phyloP scores from a whole-genome alignment of 2,113 vertebrate genomes.

The Ivindomyrus marchei region DNA sequence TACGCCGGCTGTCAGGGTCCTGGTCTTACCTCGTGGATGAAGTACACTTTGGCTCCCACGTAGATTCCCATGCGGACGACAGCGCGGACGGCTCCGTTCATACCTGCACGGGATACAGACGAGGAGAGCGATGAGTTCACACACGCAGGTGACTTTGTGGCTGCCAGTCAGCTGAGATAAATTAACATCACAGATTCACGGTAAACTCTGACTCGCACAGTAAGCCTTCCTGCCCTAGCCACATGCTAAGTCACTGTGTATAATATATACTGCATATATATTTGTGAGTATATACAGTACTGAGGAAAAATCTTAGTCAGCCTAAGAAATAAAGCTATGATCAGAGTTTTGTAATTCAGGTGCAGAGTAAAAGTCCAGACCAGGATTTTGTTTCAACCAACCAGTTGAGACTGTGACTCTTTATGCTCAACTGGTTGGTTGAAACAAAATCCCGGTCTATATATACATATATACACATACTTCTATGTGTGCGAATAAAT shows the following conservation, averaged over 20 bases:
- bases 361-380: too few relatives aligned
- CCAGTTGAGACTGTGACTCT: too few relatives aligned
- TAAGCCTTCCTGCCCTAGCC: too few relatives aligned
- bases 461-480: not conserved
- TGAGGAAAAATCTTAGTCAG: not conserved
- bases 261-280: not conserved
- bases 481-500: not conserved
- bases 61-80: conserved; percentile 79
- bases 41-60: conserved; percentile 74
- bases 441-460: not conserved
- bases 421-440: too few relatives aligned
- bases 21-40: conserved; percentile 65
- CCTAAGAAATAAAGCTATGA: not conserved
- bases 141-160: too few relatives aligned
- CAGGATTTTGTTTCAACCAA: too few relatives aligned
- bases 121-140: not conserved
- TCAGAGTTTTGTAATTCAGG: too few relatives aligned
- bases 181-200: not conserved
- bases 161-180: not conserved
- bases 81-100: conserved; percentile 75
- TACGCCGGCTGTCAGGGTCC: not conserved
- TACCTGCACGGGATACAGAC: conserved; percentile 49
- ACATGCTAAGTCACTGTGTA: too few relatives aligned
- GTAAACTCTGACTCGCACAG: not conserved
- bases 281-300: not conserved